Percentiles rank a stretch among this genome's conserved stretches.
Conservation (phyloP, 2,888 invertebrate species). For the Leptarthrus brevirostris region DNA sequence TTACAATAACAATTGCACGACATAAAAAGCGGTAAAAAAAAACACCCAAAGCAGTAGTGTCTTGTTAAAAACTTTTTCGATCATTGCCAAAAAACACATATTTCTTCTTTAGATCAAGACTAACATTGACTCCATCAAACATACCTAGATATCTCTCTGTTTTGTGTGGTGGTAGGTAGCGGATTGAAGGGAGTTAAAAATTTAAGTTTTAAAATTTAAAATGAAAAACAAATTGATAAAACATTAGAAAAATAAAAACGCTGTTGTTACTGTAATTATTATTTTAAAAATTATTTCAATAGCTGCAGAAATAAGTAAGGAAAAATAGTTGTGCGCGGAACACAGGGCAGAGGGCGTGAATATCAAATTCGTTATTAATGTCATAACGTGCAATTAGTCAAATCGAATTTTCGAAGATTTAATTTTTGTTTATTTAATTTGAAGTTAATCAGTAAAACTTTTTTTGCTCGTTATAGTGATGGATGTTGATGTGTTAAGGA, state of each 20-base stretch:
- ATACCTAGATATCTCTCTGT: constrained; percentile 58
- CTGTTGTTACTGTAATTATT: background rate
- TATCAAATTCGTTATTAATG: too few species aligned
- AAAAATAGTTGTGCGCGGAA: too few species aligned
- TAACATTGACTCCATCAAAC: constrained; percentile 52
- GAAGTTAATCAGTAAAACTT: too few species aligned
- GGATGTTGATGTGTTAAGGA: background rate
- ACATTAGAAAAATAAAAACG: constrained; percentile 14
- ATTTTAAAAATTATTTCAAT: too few species aligned
- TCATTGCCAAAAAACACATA: constrained; percentile 1
- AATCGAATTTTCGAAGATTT: too few species aligned
- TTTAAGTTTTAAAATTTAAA: constrained; percentile 40
- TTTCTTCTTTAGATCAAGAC: background rate
- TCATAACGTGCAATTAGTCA: too few species aligned
- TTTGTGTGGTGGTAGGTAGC: constrained; percentile 44
- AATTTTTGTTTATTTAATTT: too few species aligned
- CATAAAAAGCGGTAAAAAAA: constrained; percentile 25
- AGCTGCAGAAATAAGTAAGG: too few species aligned
- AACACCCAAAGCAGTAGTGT: constrained; percentile 19
- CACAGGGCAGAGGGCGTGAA: too few species aligned
- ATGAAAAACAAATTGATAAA: constrained; percentile 23
- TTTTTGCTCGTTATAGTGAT: too few species aligned
- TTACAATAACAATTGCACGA: too few species aligned
- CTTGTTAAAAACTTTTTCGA: constrained; percentile 12
- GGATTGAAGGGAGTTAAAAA: constrained; percentile 19